Percentiles rank a stretch among this genome's conserved stretches.
Evolutionary conservation across 2,113 vertebrate species (phyloP).

Genomic region (Eclectus roratus): DNA sequence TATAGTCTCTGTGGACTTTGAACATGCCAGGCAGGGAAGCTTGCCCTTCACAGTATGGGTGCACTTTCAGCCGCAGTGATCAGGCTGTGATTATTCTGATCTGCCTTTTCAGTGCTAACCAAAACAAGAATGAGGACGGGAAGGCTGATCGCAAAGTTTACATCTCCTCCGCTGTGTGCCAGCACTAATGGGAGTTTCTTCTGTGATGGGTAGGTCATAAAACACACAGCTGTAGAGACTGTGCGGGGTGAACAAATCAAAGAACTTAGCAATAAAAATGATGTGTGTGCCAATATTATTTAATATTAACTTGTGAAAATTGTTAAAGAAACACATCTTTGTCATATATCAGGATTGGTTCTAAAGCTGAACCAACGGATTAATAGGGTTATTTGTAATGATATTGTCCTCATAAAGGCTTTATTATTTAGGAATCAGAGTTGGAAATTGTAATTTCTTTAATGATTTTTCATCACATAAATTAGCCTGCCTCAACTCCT

Average conservation of each 20-base stretch:
- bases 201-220: conserved; percentile 36
- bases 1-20: background rate
- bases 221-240: conserved; percentile 7
- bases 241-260: conserved; percentile 28
- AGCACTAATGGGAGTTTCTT: conserved; percentile 19
- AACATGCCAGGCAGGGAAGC: conserved; percentile 17
- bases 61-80: background rate
- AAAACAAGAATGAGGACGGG: background rate
- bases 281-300: conserved; percentile 54
- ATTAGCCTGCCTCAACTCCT: conserved; percentile 59
- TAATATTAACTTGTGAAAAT: conserved; percentile 46
- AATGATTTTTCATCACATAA: conserved; percentile 60
- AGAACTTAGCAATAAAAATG: conserved; percentile 52
- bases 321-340: conserved; percentile 42
- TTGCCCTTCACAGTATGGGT: conserved; percentile 37
- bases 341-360: background rate
- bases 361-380: conserved; percentile 6
- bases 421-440: conserved; percentile 59
- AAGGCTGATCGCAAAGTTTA: conserved; percentile 24
- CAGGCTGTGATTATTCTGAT: conserved; percentile 4
- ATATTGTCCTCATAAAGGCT: conserved; percentile 36
- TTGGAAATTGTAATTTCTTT: conserved; percentile 45
- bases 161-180: background rate
- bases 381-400: conserved; percentile 47
- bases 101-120: conserved; percentile 13